phyloP scores from a whole-genome alignment of 2,113 vertebrate genomes.

The Cairina moschata region DNA sequence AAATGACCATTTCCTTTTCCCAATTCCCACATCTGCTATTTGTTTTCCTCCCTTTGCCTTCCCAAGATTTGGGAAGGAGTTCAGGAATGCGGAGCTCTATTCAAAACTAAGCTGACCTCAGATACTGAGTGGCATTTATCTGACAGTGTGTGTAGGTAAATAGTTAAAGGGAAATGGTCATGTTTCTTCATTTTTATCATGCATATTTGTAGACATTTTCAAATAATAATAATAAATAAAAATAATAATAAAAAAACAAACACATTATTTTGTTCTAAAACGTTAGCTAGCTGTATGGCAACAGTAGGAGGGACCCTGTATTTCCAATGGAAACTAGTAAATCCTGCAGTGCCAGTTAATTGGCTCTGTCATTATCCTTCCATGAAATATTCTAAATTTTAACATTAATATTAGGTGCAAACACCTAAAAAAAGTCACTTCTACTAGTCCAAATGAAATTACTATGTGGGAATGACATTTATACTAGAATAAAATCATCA shows the following conservation, averaged over 20 bases:
- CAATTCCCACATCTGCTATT: conserved; percentile 57
- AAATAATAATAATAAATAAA: not conserved
- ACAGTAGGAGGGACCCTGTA: not conserved
- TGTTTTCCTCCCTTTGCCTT: conserved; percentile 61
- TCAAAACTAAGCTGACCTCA: not conserved
- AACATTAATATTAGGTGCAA: conserved; percentile 48
- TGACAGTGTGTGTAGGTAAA: not conserved
- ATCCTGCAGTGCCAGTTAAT: conserved; percentile 10
- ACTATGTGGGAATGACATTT: conserved; percentile 54
- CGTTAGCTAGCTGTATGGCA: not conserved
- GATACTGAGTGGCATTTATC: not conserved
- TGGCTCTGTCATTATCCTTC: conserved; percentile 10
- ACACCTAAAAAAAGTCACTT: conserved; percentile 21
- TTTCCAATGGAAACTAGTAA: conserved; percentile 10
- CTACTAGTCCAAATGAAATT: conserved; percentile 29
- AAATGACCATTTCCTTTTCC: conserved; percentile 62
- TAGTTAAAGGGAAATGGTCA: not conserved
- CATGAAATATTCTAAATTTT: not conserved
- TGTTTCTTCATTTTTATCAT: not conserved
- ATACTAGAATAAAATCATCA: conserved; percentile 58
- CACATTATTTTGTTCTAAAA: not conserved
- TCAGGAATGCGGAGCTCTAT: not conserved
- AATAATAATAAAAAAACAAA: not conserved
- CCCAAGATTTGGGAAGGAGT: conserved; percentile 32
- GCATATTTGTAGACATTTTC: not conserved